Conservation (phyloP, 1,140 invertebrate genomes). For the Ruditapes philippinarum region DNA sequence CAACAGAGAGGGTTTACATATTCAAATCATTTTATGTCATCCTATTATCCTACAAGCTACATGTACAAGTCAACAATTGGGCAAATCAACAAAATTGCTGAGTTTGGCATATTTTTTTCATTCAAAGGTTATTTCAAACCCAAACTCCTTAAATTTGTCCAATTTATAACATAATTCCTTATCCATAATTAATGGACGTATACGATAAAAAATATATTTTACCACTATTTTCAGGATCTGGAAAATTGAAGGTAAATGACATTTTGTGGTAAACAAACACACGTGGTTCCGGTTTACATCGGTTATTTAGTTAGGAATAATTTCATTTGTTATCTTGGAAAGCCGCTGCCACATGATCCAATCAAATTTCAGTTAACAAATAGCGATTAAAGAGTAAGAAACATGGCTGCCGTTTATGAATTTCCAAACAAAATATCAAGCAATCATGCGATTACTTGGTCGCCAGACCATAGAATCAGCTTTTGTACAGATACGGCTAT, state of each 20-base stretch:
- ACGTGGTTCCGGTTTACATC: constrained; percentile 40
- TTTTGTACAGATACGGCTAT: constrained; percentile 29
- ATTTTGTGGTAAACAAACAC: constrained; percentile 35
- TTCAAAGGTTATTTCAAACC: too few relatives aligned
- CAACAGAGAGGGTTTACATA: too few relatives aligned
- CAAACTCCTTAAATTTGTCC: too few relatives aligned
- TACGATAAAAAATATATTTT: too few relatives aligned
- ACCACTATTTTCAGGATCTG: constrained; percentile 6
- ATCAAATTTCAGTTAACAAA: background rate
- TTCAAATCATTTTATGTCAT: too few relatives aligned
- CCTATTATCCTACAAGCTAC: too few relatives aligned
- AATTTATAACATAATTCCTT: too few relatives aligned
- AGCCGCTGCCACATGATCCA: background rate
- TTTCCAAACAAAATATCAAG: constrained; percentile 22
- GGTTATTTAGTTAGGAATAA: background rate
- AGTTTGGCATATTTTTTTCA: too few relatives aligned
- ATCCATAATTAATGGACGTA: too few relatives aligned
- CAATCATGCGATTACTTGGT: constrained; percentile 15
- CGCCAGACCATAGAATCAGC: constrained; percentile 17
- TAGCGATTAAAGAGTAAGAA: background rate
- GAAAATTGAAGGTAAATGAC: constrained; percentile 42
- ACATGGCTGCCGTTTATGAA: constrained; percentile 29
- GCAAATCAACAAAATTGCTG: too few relatives aligned
- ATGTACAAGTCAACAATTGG: too few relatives aligned
- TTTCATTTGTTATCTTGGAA: constrained; percentile 8